Percentiles rank a stretch among this genome's conserved stretches.
These are phyloP conservation scores for Barbus barbus DNA, from an alignment of 2,113 vertebrate genomes.

Conservation along the genomic window DNA sequence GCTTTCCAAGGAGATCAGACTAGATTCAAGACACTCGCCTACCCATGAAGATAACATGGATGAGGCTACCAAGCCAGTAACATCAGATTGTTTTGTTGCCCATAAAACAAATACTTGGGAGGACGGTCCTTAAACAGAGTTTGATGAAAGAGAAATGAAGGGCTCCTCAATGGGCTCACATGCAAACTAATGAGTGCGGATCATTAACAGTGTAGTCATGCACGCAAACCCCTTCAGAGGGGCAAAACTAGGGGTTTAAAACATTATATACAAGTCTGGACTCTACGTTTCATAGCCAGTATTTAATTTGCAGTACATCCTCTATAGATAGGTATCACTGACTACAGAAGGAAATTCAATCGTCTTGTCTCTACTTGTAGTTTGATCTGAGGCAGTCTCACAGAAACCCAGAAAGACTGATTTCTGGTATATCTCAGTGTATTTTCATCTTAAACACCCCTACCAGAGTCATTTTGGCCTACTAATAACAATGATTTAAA, in stretches of 20 bases:
- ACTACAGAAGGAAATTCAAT: background rate
- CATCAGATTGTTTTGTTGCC: background rate
- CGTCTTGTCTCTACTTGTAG: slow-evolving; percentile 14
- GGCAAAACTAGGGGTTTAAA: background rate
- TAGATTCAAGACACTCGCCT: background rate
- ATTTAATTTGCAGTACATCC: background rate
- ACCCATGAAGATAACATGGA: background rate
- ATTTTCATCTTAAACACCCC: background rate
- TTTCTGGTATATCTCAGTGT: background rate
- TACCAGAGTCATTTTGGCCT: background rate
- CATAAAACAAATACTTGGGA: background rate
- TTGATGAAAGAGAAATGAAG: slow-evolving; percentile 28
- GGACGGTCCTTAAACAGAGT: background rate
- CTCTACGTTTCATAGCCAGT: background rate
- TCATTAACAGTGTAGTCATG: slow-evolving; percentile 26
- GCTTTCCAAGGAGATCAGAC: background rate
- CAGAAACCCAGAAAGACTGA: no score
- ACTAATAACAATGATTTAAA: background rate
- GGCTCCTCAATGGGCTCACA: slow-evolving; percentile 13
- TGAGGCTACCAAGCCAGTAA: background rate
- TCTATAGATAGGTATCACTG: background rate
- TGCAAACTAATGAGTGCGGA: background rate
- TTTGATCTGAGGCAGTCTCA: background rate
- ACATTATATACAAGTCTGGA: background rate
- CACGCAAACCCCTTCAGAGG: background rate